Evolutionary conservation across 23 tunicate genomes (phyloP).

Genomic region (Botrylloides violaceus): DNA sequence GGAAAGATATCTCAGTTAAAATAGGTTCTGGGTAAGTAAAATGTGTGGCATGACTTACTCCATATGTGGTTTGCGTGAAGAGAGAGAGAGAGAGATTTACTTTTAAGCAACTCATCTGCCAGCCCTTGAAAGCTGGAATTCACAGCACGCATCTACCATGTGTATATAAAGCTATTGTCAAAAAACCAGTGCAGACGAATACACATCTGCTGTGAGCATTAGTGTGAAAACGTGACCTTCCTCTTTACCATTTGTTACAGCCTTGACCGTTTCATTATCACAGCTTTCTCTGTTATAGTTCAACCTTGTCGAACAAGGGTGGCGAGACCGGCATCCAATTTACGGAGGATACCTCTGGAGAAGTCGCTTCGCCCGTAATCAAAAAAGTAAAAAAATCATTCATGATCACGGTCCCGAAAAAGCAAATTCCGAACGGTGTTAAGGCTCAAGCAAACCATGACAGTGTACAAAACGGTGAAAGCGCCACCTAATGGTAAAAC

Average conservation of each 20-base stretch:
- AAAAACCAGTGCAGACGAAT: too few relatives aligned
- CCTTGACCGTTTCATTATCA: too few relatives aligned
- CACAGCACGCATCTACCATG: too few relatives aligned
- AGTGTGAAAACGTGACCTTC: too few relatives aligned
- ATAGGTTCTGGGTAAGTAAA: constrained; percentile 35
- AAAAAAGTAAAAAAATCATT: constrained; percentile 55
- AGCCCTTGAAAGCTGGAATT: too few relatives aligned
- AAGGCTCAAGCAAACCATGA: constrained; percentile 1
- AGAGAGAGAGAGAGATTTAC: too few relatives aligned
- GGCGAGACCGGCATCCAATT: constrained; percentile 13
- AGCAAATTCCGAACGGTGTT: constrained; percentile 26
- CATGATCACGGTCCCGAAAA: constrained; percentile 48
- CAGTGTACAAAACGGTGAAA: background rate
- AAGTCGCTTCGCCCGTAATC: constrained; percentile 36
- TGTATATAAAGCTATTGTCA: too few relatives aligned
- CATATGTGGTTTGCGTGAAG: too few relatives aligned
- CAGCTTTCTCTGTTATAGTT: constrained; percentile 5
- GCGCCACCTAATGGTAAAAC: background rate
- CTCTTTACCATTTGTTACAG: too few relatives aligned
- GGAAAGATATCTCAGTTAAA: constrained; percentile 12
- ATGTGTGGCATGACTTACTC: background rate
- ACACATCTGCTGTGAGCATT: too few relatives aligned
- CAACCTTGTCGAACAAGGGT: constrained; percentile 30
- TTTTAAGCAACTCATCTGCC: too few relatives aligned
- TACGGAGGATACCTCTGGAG: constrained; percentile 14